phyloP scores from a whole-genome alignment of 2,888 invertebrate species.

The Xestia sexstrigata region DNA sequence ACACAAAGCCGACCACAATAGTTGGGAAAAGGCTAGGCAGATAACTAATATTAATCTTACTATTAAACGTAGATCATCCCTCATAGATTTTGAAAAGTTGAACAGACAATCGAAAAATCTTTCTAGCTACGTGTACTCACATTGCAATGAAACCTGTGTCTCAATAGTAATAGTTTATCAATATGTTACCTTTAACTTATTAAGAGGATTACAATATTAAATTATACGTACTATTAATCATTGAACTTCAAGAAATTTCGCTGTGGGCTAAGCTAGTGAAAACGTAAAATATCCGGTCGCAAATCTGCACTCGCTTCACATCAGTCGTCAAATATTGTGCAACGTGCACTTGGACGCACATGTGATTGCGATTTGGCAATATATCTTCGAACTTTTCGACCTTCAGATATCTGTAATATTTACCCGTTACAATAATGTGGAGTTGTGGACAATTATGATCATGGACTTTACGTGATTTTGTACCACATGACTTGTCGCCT shows the following conservation, averaged over 20 bases:
- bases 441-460: conserved; percentile 51
- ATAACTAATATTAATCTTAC: not conserved
- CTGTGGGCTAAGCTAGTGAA: conserved; percentile 7
- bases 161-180: not conserved
- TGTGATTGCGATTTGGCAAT: conserved; percentile 79
- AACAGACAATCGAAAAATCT: not conserved
- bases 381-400: conserved; percentile 74
- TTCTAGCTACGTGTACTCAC: not conserved
- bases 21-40: too few species aligned
- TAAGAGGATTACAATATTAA: not conserved
- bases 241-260: not conserved
- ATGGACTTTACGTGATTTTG: conserved; percentile 3
- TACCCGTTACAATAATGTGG: conserved; percentile 62
- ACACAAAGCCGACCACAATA: too few species aligned
- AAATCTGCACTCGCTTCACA: conserved; percentile 49
- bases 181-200: not conserved
- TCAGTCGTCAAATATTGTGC: conserved; percentile 62
- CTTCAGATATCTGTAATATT: conserved; percentile 71
- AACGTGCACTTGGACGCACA: conserved; percentile 72
- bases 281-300: conserved; percentile 28
- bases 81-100: not conserved
- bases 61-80: too few species aligned
- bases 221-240: not conserved
- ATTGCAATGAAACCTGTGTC: not conserved
- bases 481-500: conserved; percentile 30